Evolutionary conservation across 2,797 vertebrate species (phyloP).

Genomic region (Threskiornis aethiopicus): DNA sequence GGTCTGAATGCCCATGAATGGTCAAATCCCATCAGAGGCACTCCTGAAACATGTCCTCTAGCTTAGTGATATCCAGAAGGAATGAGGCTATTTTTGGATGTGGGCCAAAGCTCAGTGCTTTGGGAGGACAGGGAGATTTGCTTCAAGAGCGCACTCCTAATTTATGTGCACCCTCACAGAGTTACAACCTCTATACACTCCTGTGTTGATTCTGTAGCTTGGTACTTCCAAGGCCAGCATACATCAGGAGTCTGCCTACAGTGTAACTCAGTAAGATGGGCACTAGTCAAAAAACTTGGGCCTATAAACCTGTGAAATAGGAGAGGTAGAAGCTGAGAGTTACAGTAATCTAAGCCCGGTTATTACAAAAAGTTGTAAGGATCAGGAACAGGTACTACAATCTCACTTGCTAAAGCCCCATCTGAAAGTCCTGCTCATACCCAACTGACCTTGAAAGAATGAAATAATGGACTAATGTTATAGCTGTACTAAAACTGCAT

Average conservation of each 20-base stretch:
- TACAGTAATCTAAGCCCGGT: not conserved
- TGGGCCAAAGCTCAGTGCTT: not conserved
- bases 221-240: not conserved
- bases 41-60: not conserved
- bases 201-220: not conserved
- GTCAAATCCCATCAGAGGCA: not conserved
- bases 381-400: not conserved
- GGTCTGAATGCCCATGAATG: not conserved
- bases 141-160: fast-evolving
- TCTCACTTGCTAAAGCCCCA: not conserved
- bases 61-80: not conserved
- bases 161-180: not conserved
- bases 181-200: not conserved
- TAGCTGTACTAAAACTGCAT: not conserved
- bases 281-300: not conserved
- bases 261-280: not conserved
- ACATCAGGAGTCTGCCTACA: not conserved
- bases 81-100: not conserved
- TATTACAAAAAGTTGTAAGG: not conserved
- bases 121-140: not conserved
- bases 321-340: not conserved
- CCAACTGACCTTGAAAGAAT: not conserved
- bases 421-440: not conserved
- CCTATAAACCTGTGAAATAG: not conserved
- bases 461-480: not conserved